Base-by-base conservation (phyloP, 2,797 vertebrate genomes). In the Ctenochaetus hawaiiensis region DNA sequence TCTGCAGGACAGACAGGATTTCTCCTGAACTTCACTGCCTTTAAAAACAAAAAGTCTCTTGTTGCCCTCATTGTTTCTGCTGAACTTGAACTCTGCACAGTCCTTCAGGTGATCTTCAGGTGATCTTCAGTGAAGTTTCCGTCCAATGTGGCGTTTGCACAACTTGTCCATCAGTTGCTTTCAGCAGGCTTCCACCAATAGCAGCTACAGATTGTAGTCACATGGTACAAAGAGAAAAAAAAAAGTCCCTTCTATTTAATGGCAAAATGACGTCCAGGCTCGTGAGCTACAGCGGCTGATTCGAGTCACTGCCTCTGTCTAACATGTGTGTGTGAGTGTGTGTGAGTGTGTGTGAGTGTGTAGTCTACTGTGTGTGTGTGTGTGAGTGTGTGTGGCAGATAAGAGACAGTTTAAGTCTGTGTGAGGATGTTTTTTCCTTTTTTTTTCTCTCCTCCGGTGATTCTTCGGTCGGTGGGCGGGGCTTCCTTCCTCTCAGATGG, bases 401-500 rank as follows among this genome's bases (percentile, higher is more conserved):
- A 34, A 37, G 54, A 72, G 67, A 68, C 44, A 56, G 30, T 68
- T 43, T 72, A 37, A 70, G n/a, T 76, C 22, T 43, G 56, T 62
- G 59, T 16, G 23, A 58, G 52, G 52, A 52, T 70, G 49, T 71
- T 61, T 73, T 58, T 74, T 26, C 53, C 41, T 26, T 26, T 26
- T 26, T 2, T 26, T 26, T 26, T 26, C 26, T 26, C 26, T 26
- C 26, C 26, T 26, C 26, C 26, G 26, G 26, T 4, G 26, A 26
- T 26, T 26, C 26, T 2, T 2, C 9, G 12, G 16, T 23, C 56
- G 41, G 37, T 1, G 39, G 5, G 18, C 64, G 47, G 75, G 67
- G 72, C 51, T 52, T 12, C 22, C 51, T 52, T 12, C 22, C 45
- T 63, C 60, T 95, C 96, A 99, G 93, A 99, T 70, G 80, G 96